phyloP scores from a whole-genome alignment of 2,888 invertebrate species.

The Peribatodes rhomboidaria region DNA sequence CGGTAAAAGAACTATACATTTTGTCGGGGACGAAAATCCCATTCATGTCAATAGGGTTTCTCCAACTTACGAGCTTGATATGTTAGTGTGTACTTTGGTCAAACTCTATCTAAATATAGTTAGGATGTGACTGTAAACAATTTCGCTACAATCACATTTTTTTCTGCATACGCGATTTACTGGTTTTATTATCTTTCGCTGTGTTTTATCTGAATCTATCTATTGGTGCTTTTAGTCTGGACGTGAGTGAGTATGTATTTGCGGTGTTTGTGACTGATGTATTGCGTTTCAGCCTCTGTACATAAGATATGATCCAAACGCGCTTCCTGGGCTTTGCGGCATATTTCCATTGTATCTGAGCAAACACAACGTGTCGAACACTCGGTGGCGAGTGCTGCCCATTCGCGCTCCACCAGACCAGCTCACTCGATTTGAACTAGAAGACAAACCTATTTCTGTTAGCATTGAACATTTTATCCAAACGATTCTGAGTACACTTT shows the following conservation, averaged over 20 bases:
- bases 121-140: not conserved
- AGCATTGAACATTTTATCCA: conserved; percentile 35
- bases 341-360: conserved; percentile 75
- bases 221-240: conserved; percentile 1
- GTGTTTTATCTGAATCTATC: not conserved
- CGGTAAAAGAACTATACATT: conserved; percentile 53
- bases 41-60: conserved; percentile 57
- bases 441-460: conserved; percentile 68
- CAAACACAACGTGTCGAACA: conserved; percentile 75
- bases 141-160: not conserved
- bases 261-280: conserved; percentile 40
- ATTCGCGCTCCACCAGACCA: conserved; percentile 58
- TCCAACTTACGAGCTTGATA: conserved; percentile 48
- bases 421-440: conserved; percentile 77
- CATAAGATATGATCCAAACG: conserved; percentile 77
- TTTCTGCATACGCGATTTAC: not conserved
- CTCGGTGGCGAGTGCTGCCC: conserved; percentile 78
- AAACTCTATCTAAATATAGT: conserved; percentile 6
- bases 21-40: conserved; percentile 55
- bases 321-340: conserved; percentile 76
- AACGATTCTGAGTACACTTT: not conserved
- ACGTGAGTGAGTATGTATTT: conserved; percentile 2
- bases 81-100: conserved; percentile 25
- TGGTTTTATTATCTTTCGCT: not conserved
- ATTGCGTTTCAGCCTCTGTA: conserved; percentile 75